Conservation (phyloP, 2,888 invertebrate genomes). For the Drosophila quinaria region DNA sequence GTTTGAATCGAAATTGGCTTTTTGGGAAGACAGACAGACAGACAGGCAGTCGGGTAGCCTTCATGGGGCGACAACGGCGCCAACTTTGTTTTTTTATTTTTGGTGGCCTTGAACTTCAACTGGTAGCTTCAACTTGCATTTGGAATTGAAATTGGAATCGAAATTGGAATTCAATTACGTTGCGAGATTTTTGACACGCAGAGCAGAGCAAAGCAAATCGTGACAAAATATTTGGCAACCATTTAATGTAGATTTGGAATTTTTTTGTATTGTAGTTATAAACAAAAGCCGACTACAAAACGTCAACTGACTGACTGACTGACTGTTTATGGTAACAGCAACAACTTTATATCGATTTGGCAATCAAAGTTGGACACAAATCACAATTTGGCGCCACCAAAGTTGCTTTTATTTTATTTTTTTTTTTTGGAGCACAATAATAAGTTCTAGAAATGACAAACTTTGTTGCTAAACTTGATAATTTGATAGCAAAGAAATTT, state of each 20-base stretch:
- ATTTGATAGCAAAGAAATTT: background rate
- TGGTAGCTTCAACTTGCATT: conserved; percentile 36
- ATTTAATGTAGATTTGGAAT: background rate
- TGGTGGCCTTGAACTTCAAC: conserved; percentile 55
- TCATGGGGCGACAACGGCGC: background rate
- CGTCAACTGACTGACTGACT: conserved; percentile 1
- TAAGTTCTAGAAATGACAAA: conserved; percentile 21
- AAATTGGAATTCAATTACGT: conserved; percentile 42
- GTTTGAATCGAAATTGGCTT: conserved; percentile 29
- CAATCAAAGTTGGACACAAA: conserved; percentile 36
- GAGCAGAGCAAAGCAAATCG: conserved; percentile 51
- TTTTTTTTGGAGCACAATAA: background rate
- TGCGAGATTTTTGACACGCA: conserved; percentile 38
- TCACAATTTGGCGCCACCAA: conserved; percentile 6
- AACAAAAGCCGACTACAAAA: conserved; percentile 9
- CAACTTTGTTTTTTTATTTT: background rate
- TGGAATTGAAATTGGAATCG: conserved; percentile 38
- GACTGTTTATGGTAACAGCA: conserved; percentile 23
- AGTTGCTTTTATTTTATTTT: background rate
- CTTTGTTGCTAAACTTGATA: background rate
- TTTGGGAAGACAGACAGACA: conserved; percentile 5
- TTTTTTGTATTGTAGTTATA: background rate
- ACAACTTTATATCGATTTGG: conserved; percentile 44
- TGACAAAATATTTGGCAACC: conserved; percentile 67
- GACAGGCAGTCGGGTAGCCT: conserved; percentile 7